phyloP scores from a whole-genome alignment of 2,888 invertebrate species.

The Drosophila yooni region DNA sequence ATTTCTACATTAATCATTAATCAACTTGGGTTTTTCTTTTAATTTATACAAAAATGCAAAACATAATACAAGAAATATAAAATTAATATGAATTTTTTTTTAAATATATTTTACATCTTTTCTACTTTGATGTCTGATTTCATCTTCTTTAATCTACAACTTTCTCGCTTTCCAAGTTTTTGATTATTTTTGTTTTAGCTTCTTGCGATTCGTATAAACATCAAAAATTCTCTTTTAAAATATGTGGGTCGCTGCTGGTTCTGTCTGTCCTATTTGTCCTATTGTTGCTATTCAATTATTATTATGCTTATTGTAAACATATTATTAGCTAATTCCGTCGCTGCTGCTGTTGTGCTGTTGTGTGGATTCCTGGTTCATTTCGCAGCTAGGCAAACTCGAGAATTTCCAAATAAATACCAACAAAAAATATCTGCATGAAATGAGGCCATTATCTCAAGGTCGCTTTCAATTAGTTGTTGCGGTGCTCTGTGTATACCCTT shows the following conservation, averaged over 20 bases:
- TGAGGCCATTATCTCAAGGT: conserved; percentile 77
- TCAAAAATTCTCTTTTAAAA: neutral
- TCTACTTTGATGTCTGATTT: neutral
- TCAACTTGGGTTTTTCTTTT: neutral
- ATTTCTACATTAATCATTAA: neutral
- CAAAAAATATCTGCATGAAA: conserved; percentile 47
- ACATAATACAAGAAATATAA: neutral
- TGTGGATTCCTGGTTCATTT: conserved; percentile 45
- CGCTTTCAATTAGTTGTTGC: conserved; percentile 49
- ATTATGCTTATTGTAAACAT: conserved; percentile 38
- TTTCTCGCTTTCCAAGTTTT: neutral
- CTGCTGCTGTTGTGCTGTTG: conserved; percentile 4
- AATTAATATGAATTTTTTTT: neutral
- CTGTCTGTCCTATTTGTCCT: neutral
- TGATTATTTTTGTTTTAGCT: neutral
- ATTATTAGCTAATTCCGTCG: conserved; percentile 6
- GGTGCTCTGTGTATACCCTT: neutral
- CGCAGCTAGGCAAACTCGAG: conserved; percentile 45
- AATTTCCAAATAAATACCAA: conserved; percentile 29
- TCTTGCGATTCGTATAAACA: neutral
- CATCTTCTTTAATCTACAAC: neutral
- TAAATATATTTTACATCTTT: neutral
- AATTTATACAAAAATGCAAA: neutral
- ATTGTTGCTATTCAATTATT: conserved; percentile 26
- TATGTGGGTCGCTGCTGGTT: neutral